Evolutionary conservation across 1,140 invertebrate genomes (phyloP).

Genomic region (Marisa cornuarietis): DNA sequence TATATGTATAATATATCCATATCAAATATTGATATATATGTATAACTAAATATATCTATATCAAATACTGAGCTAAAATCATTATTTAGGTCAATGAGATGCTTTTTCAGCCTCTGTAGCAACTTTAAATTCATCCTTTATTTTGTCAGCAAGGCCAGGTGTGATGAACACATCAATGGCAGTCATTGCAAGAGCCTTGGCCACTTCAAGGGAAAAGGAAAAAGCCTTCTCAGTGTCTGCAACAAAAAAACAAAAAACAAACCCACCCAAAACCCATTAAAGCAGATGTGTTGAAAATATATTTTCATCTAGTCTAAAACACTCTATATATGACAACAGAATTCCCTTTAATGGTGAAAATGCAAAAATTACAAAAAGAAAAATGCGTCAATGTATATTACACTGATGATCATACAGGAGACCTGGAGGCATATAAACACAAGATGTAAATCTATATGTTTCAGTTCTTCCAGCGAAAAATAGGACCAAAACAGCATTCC

Average conservation of each 20-base stretch:
- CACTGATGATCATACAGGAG: background rate
- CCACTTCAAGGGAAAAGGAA: conserved; percentile 43
- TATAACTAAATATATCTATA: no score
- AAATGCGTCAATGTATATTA: background rate
- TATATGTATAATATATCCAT: no score
- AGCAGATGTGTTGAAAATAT: background rate
- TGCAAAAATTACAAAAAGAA: background rate
- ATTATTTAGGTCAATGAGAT: no score
- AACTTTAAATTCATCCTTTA: conserved; percentile 31
- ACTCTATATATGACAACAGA: background rate
- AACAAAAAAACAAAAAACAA: no score
- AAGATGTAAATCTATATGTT: background rate
- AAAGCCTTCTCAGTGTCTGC: conserved; percentile 46
- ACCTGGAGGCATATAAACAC: background rate
- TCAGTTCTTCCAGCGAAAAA: no score
- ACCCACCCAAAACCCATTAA: no score
- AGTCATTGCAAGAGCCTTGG: conserved; percentile 56
- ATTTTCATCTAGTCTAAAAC: background rate
- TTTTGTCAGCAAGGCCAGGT: conserved; percentile 26
- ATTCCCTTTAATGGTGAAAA: background rate
- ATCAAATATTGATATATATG: no score
- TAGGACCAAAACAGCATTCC: no score
- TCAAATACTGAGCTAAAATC: no score
- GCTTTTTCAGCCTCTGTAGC: conserved; percentile 17
- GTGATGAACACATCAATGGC: conserved; percentile 42